Conservation (phyloP, 2,113 vertebrate species). For the Crotalus viridis region DNA sequence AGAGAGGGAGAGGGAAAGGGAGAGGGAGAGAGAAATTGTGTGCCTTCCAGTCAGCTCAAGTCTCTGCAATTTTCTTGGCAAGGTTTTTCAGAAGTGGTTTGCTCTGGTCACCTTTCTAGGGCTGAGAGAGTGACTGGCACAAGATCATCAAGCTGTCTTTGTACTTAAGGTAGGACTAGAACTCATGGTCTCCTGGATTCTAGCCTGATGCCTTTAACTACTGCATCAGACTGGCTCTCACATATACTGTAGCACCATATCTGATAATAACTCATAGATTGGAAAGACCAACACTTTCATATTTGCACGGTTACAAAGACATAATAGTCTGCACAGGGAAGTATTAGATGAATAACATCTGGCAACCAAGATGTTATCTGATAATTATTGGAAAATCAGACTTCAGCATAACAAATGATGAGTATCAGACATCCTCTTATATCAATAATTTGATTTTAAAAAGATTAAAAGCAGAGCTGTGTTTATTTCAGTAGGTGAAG, state of each 20-base stretch:
- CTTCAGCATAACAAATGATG: slow-evolving; percentile 19
- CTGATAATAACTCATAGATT: slow-evolving; percentile 35
- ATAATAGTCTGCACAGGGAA: slow-evolving; percentile 29
- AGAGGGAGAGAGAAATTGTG: too few species aligned
- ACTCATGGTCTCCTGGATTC: not conserved
- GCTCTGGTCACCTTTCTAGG: not conserved
- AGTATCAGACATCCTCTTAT: slow-evolving; percentile 12
- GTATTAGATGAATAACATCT: slow-evolving; percentile 44
- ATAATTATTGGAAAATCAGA: slow-evolving; percentile 30
- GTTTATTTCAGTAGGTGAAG: not conserved
- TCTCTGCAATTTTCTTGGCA: not conserved
- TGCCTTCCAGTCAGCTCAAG: not conserved
- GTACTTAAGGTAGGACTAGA: not conserved
- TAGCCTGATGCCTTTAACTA: not conserved
- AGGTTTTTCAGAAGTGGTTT: not conserved
- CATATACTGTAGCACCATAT: slow-evolving; percentile 1
- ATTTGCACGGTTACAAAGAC: slow-evolving; percentile 5
- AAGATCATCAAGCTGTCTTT: not conserved
- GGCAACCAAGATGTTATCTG: slow-evolving; percentile 26
- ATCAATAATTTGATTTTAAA: slow-evolving; percentile 34
- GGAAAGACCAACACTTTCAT: slow-evolving; percentile 31
- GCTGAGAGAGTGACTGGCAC: not conserved
- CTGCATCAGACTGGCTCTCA: not conserved
- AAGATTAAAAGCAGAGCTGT: not conserved
- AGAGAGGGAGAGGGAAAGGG: too few species aligned